Percentiles rank a stretch among this genome's conserved stretches.
These are phyloP conservation scores for Xenotilapia leptura DNA, from an alignment of 2,113 vertebrate genomes.

Conservation along the genomic window DNA sequence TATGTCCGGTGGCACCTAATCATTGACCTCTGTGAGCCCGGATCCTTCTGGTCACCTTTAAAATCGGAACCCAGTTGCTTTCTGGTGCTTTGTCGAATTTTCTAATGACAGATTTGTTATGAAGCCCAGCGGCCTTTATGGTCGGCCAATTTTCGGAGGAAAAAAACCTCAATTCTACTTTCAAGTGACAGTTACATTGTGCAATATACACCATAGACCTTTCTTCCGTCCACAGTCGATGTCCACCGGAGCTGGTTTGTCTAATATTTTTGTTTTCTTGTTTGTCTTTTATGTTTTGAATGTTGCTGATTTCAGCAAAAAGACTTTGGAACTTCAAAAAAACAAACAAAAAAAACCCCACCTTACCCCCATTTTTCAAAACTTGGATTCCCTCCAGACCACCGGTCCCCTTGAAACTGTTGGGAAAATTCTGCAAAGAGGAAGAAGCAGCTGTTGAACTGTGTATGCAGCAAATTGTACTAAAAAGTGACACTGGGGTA, in stretches of 20 bases:
- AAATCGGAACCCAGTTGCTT: constrained; percentile 23
- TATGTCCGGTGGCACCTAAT: constrained; percentile 40
- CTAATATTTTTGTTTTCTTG: neutral
- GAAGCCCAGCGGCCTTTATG: constrained; percentile 23
- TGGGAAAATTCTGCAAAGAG: constrained; percentile 50
- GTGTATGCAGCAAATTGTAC: constrained; percentile 34
- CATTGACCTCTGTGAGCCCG: constrained; percentile 37
- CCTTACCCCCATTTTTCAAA: constrained; percentile 16
- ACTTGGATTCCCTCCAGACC: constrained; percentile 51
- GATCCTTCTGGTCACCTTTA: constrained; percentile 50
- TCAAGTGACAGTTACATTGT: constrained; percentile 66
- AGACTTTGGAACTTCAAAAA: constrained; percentile 56
- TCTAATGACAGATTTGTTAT: constrained; percentile 15
- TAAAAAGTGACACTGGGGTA: constrained; percentile 8
- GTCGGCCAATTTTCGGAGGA: constrained; percentile 33
- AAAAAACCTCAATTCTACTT: constrained; percentile 40
- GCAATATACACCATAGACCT: constrained; percentile 70
- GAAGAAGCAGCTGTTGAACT: constrained; percentile 38
- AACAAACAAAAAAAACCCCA: neutral
- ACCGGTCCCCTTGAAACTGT: constrained; percentile 32
- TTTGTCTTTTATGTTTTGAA: neutral
- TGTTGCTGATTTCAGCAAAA: constrained; percentile 48
- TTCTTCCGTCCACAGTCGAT: constrained; percentile 64
- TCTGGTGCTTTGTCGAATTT: constrained; percentile 49
- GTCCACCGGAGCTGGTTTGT: constrained; percentile 36